Percentiles rank a stretch among this genome's conserved stretches.
phyloP scores from a whole-genome alignment of 2,797 vertebrate species.

The Pitangus sulphuratus region DNA sequence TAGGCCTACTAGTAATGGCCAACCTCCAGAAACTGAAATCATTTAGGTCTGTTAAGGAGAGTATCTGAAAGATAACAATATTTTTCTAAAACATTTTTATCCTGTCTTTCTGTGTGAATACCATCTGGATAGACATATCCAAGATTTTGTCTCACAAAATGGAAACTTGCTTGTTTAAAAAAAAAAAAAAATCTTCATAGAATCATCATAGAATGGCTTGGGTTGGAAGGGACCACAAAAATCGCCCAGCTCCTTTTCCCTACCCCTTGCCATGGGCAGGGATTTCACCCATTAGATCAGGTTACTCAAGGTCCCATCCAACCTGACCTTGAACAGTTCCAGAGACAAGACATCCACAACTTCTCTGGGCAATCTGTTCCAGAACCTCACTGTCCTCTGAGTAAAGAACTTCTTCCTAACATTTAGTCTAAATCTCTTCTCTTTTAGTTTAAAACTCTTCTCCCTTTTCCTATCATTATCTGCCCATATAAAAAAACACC shows the following conservation, averaged over 20 bases:
- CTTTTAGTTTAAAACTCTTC: neutral
- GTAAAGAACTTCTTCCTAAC: neutral
- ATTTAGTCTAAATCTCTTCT: neutral
- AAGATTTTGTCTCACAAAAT: neutral
- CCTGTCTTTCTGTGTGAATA: neutral
- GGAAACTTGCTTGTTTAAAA: neutral
- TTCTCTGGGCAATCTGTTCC: neutral
- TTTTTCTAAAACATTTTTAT: neutral
- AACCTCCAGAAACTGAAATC: neutral
- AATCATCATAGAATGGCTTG: neutral
- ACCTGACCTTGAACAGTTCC: neutral
- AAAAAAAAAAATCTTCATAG: neutral
- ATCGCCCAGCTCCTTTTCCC: too few relatives aligned
- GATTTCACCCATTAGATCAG: too few relatives aligned
- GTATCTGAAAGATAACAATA: neutral
- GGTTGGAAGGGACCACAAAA: neutral
- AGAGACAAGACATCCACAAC: neutral
- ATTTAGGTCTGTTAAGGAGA: neutral
- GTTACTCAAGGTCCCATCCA: neutral
- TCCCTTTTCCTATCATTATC: neutral
- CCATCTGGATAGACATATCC: neutral
- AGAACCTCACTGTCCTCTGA: neutral
- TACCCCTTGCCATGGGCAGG: too few relatives aligned
- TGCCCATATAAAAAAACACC: neutral
- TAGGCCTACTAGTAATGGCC: neutral